These are phyloP conservation scores for Acromyrmex heyeri DNA, from an alignment of 1,140 invertebrate genomes.

Conservation along the genomic window DNA sequence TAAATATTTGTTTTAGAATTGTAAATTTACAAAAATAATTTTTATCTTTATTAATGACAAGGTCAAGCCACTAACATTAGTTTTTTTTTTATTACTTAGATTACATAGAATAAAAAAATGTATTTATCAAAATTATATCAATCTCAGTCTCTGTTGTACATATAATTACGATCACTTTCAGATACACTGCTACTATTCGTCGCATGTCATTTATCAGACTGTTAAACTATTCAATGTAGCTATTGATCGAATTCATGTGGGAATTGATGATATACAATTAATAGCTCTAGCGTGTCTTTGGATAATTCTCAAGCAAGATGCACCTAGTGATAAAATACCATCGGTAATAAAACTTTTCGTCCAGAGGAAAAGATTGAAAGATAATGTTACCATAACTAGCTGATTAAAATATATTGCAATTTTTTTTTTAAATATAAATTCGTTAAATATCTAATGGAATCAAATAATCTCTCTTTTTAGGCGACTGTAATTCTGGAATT, in stretches of 20 bases:
- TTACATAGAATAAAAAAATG: no score
- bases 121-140: no score
- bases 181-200: conserved; percentile 67
- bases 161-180: conserved; percentile 39
- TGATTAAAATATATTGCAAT: background rate
- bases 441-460: conserved; percentile 6
- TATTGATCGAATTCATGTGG: conserved; percentile 59
- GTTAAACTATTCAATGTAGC: conserved; percentile 76
- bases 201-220: conserved; percentile 73
- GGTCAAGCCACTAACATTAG: no score
- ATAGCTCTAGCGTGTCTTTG: conserved; percentile 73
- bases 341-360: conserved; percentile 60
- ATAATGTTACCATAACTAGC: background rate
- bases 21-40: background rate
- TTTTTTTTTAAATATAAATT: conserved; percentile 18
- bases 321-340: conserved; percentile 64
- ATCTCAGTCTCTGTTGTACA: no score
- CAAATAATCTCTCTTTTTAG: conserved; percentile 51
- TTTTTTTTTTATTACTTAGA: background rate
- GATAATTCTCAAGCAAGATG: conserved; percentile 75
- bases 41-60: background rate
- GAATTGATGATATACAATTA: conserved; percentile 62
- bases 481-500: conserved; percentile 64
- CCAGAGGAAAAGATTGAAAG: background rate
- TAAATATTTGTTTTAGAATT: background rate